phyloP scores from a whole-genome alignment of 2,113 vertebrate species.

The Cygnus atratus region DNA sequence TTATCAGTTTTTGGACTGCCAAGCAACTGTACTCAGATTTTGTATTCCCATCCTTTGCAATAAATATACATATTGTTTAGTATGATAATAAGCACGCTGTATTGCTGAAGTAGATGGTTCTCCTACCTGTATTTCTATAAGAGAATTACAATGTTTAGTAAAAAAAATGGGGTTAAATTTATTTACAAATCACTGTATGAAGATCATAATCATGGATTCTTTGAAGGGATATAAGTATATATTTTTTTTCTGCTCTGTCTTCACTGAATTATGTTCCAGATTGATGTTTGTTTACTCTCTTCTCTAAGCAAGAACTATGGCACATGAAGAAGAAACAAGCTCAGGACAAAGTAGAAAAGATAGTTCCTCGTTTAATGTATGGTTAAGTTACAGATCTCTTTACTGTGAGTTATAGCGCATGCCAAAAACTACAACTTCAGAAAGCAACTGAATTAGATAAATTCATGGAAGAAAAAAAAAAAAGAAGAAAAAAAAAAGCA shows the following conservation, averaged over 20 bases:
- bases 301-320: neutral
- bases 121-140: neutral
- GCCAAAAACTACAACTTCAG: neutral
- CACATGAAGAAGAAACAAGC: neutral
- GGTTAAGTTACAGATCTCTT: neutral
- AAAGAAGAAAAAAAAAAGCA: neutral
- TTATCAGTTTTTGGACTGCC: neutral
- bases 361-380: neutral
- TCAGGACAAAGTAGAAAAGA: neutral
- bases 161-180: neutral
- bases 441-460: neutral
- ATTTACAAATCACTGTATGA: neutral
- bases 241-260: neutral
- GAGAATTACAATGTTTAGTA: neutral
- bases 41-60: neutral
- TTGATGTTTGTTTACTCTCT: neutral
- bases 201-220: neutral
- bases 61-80: neutral
- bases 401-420: neutral
- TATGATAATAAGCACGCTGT: neutral
- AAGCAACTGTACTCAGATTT: neutral
- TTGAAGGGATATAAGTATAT: neutral
- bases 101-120: neutral
- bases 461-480: neutral
- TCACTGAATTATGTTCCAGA: neutral